Conservation (phyloP, 1,140 invertebrate species). For the Orchesella cincta region DNA sequence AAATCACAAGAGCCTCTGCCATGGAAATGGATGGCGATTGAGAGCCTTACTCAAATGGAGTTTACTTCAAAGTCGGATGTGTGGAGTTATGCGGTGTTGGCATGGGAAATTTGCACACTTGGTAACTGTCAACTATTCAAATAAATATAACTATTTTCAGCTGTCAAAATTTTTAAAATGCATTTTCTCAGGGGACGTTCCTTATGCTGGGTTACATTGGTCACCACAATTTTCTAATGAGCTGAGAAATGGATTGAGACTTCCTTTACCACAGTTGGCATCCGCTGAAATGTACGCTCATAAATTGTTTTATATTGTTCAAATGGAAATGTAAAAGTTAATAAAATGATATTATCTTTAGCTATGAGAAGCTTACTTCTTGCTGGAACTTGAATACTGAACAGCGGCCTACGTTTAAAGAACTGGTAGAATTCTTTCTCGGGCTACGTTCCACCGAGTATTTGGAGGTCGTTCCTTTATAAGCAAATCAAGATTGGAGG, state of each 20-base stretch:
- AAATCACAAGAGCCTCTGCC: background rate
- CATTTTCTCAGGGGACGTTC: background rate
- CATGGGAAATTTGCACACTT: background rate
- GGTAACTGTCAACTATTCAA: background rate
- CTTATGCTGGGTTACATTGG: background rate
- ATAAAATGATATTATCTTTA: no score
- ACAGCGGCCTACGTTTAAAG: no score
- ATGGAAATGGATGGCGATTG: background rate
- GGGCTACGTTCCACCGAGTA: no score
- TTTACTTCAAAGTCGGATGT: no score
- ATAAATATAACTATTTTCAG: background rate
- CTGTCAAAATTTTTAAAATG: background rate
- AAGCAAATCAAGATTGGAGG: no score
- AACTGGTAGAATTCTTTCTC: no score
- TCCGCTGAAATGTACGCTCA: constrained; percentile 1
- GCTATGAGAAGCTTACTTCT: no score
- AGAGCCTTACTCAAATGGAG: background rate
- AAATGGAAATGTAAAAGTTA: no score
- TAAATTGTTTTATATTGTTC: no score
- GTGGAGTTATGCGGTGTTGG: background rate
- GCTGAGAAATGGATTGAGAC: background rate
- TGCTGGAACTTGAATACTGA: no score
- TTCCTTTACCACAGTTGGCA: background rate
- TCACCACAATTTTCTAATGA: background rate
- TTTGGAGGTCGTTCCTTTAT: no score